Evolutionary conservation across 2,797 vertebrate species (phyloP), one percentile per base, ranked within the genome.

Genomic region (Ambastaia sidthimunki): DNA sequence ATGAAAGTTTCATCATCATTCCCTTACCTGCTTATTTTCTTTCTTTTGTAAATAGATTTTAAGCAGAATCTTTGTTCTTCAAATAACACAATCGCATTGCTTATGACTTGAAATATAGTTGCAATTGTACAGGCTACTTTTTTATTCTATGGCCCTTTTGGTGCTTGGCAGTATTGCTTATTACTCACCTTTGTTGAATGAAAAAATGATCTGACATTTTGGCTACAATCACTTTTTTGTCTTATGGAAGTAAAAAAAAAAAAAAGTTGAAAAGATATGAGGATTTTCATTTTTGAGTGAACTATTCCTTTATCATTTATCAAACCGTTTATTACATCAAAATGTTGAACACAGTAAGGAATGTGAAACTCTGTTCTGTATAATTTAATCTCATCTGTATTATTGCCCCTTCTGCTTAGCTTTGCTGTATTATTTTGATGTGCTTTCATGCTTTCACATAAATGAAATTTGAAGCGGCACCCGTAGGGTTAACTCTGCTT

Each of bases 401-500:
- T 66, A 66, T 59, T 74, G 15, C 62, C 57, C 62, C 44, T 44
- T 60, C 63, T 82, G 75, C 48, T 74, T 55, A 66, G 52, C 59
- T 69, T 74, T 71, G n/a, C 41, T 52, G 55, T 74, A 65, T 66
- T 71, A 55, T 65, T 62, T 80, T 76, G 10, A 63, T 47, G 55
- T 76, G 34, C 50, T 57, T 81, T 78, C 6, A 54, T 80, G 72
- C 44, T 68, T 74, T 67, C 60, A 31, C 50, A 69, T 37, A 71
- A 68, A 73, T 71, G 25, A 50, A 50, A 80, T 72, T 71, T 86
- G 87, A 82, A 87, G 88, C 85, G 65, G 74, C 81, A 83, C 65
- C 68, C 62, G 70, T 74, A 77, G 69, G 77, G 80, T 84, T 82
- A 80, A 85, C 59, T 74, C 63, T 80, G 71, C 79, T 79, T 89